Evolutionary conservation across 1,140 invertebrate genomes (phyloP).

Genomic region (Trichogramma pretiosum): DNA sequence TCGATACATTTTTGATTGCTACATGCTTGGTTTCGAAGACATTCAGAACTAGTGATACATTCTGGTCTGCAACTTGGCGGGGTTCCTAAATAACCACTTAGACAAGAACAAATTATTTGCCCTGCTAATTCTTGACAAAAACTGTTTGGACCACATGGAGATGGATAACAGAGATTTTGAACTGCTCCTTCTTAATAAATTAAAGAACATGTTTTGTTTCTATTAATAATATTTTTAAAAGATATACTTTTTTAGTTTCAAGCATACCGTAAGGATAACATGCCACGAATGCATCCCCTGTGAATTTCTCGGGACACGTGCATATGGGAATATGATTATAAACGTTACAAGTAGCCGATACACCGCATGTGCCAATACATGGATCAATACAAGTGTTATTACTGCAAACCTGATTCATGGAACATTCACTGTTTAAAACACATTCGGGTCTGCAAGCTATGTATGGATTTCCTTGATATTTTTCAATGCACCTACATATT

Average conservation of each 20-base stretch:
- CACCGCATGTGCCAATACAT: slow-evolving; percentile 59
- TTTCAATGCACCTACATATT: slow-evolving; percentile 41
- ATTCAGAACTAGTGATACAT: slow-evolving; percentile 59
- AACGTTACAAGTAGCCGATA: slow-evolving; percentile 59
- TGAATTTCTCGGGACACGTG: slow-evolving; percentile 52
- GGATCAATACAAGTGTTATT: slow-evolving; percentile 61
- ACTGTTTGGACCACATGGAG: slow-evolving; percentile 58
- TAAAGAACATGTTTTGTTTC: slow-evolving; percentile 25
- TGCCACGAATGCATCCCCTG: slow-evolving; percentile 58
- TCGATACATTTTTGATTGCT: slow-evolving; percentile 60
- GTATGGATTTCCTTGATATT: slow-evolving; percentile 43
- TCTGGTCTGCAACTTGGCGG: slow-evolving; percentile 61
- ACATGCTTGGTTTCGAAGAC: slow-evolving; percentile 53
- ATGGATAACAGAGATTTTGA: slow-evolving; percentile 51
- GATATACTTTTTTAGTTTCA: no score
- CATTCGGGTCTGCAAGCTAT: slow-evolving; percentile 60
- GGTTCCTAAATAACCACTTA: slow-evolving; percentile 56
- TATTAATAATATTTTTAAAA: no score
- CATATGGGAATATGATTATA: slow-evolving; percentile 63
- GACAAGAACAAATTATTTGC: slow-evolving; percentile 59
- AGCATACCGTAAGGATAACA: slow-evolving; percentile 23
- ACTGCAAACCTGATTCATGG: slow-evolving; percentile 52
- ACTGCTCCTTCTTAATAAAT: slow-evolving; percentile 23
- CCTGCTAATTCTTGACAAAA: slow-evolving; percentile 54
- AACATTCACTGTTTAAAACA: slow-evolving; percentile 58